Conservation (phyloP, 2,113 vertebrate species). For the Caranx melampygus region DNA sequence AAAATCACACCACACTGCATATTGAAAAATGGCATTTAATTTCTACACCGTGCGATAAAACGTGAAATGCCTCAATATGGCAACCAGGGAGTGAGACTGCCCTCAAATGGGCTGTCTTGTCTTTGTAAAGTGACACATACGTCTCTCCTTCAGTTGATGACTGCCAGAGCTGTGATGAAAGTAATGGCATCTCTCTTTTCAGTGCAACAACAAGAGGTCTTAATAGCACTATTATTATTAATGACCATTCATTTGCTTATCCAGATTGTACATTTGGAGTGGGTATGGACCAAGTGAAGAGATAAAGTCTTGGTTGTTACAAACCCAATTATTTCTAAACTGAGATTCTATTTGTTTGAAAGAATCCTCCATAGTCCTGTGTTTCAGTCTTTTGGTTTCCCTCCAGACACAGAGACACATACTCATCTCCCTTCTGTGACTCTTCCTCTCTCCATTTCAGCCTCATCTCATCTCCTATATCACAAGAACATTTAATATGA, state of each 20-base stretch:
- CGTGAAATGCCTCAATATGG: no score
- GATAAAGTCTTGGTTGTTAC: slow-evolving; percentile 88
- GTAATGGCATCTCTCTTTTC: slow-evolving; percentile 84
- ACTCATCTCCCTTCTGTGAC: not conserved
- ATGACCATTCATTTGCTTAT: slow-evolving; percentile 86
- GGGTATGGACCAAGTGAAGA: slow-evolving; percentile 76
- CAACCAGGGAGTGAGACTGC: no score
- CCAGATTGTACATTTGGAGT: slow-evolving; percentile 80
- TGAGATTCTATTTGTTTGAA: slow-evolving; percentile 83
- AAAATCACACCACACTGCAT: no score
- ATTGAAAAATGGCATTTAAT: no score
- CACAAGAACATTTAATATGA: slow-evolving; percentile 28
- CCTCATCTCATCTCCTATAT: slow-evolving; percentile 34
- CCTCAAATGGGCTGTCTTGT: slow-evolving; percentile 26
- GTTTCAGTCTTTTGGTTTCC: slow-evolving; percentile 40
- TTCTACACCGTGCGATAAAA: no score
- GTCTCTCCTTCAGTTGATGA: slow-evolving; percentile 80
- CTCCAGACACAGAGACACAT: slow-evolving; percentile 4
- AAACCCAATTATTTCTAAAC: slow-evolving; percentile 88
- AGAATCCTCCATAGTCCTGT: slow-evolving; percentile 54
- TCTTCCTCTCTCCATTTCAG: not conserved
- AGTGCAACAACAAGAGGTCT: slow-evolving; percentile 86
- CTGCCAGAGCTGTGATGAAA: slow-evolving; percentile 85
- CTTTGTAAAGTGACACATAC: slow-evolving; percentile 81
- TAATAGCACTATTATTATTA: slow-evolving; percentile 93